phyloP scores from a whole-genome alignment of 1,140 invertebrate species.

The Triops cancriformis region DNA sequence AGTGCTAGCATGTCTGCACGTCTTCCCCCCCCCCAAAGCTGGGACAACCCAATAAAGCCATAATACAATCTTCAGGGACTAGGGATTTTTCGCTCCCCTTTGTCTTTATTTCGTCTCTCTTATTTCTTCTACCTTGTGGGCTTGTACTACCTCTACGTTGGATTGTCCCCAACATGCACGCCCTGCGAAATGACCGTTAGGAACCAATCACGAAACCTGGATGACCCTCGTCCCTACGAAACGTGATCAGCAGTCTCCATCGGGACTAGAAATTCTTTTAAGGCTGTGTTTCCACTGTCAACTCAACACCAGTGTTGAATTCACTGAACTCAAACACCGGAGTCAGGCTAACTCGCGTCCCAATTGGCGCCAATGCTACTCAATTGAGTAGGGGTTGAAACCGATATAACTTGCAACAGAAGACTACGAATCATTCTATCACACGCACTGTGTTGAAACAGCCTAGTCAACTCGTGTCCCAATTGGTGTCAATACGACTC shows the following conservation, averaged over 20 bases:
- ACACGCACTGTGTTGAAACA: no score
- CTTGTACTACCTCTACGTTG: neutral
- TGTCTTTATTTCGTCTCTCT: neutral
- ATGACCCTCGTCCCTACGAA: slow-evolving; percentile 7
- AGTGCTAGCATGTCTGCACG: neutral
- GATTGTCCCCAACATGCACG: neutral
- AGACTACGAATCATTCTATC: no score
- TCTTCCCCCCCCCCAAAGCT: neutral
- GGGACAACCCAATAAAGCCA: slow-evolving; percentile 3
- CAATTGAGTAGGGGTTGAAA: no score
- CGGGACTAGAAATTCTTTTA: neutral
- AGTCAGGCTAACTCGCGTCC: no score
- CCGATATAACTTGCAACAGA: no score
- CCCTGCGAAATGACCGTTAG: slow-evolving; percentile 3
- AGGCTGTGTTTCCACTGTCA: neutral
- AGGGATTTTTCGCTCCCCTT: neutral
- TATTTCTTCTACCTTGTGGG: neutral
- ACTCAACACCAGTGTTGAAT: no score
- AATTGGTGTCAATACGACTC: no score
- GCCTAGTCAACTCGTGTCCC: no score
- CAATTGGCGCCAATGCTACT: no score
- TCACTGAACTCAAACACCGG: no score
- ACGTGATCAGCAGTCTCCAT: slow-evolving; percentile 7
- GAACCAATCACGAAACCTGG: slow-evolving; percentile 3
- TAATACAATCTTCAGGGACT: neutral